Conservation (phyloP, 2,888 invertebrate genomes). For the Clunio marinus region DNA sequence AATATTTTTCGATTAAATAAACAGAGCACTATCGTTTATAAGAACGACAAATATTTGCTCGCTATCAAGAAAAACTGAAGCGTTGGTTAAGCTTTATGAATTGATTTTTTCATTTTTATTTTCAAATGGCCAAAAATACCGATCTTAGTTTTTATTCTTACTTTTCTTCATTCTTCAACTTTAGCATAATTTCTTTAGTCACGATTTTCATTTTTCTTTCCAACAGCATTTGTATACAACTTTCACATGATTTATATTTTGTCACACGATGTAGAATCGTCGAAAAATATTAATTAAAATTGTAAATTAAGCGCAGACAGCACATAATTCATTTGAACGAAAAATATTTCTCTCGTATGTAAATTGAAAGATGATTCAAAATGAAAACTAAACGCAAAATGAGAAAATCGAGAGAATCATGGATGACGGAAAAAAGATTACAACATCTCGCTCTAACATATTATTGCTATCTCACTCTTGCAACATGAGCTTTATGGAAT, state of each 20-base stretch:
- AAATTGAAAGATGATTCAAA: slow-evolving; percentile 33
- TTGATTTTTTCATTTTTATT: neutral
- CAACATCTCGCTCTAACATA: neutral
- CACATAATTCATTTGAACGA: neutral
- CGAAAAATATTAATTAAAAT: neutral
- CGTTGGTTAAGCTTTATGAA: neutral
- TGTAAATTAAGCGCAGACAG: neutral
- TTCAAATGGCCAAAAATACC: neutral
- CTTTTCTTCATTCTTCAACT: neutral
- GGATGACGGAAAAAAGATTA: slow-evolving; percentile 11
- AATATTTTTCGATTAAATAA: too few relatives aligned
- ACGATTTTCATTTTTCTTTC: neutral
- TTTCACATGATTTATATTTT: neutral
- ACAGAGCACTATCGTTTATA: too few relatives aligned
- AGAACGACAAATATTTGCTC: neutral
- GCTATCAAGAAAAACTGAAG: neutral
- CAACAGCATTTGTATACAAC: neutral
- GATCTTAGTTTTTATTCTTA: neutral
- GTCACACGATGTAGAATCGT: neutral
- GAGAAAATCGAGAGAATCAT: slow-evolving; percentile 28
- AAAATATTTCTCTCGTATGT: slow-evolving; percentile 20
- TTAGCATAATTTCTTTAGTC: neutral
- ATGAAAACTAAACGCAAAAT: slow-evolving; percentile 32
- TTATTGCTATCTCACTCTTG: neutral
- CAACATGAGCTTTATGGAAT: neutral